A percentile compares a stretch with the other conserved stretches of the same genome.
Evolutionary conservation across 2,797 vertebrate genomes (phyloP).

Genomic region (Lithobates sylvaticus): DNA sequence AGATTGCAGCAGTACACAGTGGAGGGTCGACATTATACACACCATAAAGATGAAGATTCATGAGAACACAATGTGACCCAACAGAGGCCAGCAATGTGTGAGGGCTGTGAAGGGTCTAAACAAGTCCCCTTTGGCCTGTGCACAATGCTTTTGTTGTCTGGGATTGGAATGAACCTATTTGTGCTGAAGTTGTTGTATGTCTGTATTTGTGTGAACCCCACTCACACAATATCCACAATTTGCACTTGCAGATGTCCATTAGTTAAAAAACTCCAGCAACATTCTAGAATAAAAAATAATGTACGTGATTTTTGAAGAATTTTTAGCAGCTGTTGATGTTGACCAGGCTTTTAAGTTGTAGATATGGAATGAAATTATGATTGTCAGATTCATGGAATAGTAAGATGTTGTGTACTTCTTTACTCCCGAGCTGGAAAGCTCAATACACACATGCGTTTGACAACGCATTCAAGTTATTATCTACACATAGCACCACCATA

Average conservation of each 20-base stretch:
- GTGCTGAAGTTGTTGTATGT: neutral
- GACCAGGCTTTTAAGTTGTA: neutral
- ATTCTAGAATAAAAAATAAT: neutral
- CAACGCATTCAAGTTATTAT: too few species aligned
- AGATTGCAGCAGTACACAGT: neutral
- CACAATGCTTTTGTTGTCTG: conserved; percentile 9
- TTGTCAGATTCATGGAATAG: too few species aligned
- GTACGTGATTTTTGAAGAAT: neutral
- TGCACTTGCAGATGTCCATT: neutral
- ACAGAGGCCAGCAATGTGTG: neutral
- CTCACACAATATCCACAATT: neutral
- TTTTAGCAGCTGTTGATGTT: too few species aligned
- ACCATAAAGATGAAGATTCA: neutral
- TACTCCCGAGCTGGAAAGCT: too few species aligned
- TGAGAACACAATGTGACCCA: neutral
- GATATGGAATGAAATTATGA: too few species aligned
- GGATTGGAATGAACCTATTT: neutral
- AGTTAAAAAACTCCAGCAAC: neutral
- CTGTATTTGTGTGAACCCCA: neutral
- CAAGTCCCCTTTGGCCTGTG: neutral
- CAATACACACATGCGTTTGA: too few species aligned
- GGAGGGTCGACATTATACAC: neutral
- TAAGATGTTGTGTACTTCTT: too few species aligned
- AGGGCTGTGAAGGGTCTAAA: neutral
- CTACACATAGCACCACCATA: too few species aligned